Conservation (phyloP, 1,140 invertebrate genomes). For the Vanessa atalanta region DNA sequence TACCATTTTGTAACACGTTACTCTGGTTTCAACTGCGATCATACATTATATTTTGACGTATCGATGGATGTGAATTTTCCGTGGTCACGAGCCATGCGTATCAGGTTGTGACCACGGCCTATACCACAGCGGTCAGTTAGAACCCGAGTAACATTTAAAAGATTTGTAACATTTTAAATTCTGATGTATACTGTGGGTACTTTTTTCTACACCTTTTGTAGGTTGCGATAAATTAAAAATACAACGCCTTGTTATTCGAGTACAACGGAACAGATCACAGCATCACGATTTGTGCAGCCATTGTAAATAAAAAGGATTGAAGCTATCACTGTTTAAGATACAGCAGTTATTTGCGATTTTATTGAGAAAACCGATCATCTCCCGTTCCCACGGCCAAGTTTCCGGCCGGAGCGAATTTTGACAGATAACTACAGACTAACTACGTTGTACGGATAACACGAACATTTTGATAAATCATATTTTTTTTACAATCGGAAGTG, state of each 20-base stretch:
- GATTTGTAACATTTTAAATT: too few species aligned
- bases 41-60: too few species aligned
- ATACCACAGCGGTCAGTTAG: too few species aligned
- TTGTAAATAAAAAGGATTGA: slow-evolving; percentile 50
- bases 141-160: too few species aligned
- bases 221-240: neutral
- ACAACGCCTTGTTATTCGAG: neutral
- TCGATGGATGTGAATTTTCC: too few species aligned
- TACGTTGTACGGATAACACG: slow-evolving; percentile 61
- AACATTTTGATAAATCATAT: slow-evolving; percentile 26
- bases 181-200: too few species aligned
- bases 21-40: too few species aligned
- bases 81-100: too few species aligned
- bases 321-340: slow-evolving; percentile 61
- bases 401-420: slow-evolving; percentile 79
- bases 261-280: slow-evolving; percentile 14
- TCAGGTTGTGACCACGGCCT: too few species aligned
- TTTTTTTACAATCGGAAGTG: neutral
- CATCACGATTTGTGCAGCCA: slow-evolving; percentile 27
- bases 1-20: too few species aligned
- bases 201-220: too few species aligned
- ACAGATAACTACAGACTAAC: slow-evolving; percentile 73
- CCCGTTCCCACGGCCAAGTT: slow-evolving; percentile 72
- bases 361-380: slow-evolving; percentile 73
- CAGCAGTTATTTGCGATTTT: slow-evolving; percentile 56